These are phyloP conservation scores for Gari tellinella DNA, from an alignment of 2,888 invertebrate species.

Conservation along the genomic window DNA sequence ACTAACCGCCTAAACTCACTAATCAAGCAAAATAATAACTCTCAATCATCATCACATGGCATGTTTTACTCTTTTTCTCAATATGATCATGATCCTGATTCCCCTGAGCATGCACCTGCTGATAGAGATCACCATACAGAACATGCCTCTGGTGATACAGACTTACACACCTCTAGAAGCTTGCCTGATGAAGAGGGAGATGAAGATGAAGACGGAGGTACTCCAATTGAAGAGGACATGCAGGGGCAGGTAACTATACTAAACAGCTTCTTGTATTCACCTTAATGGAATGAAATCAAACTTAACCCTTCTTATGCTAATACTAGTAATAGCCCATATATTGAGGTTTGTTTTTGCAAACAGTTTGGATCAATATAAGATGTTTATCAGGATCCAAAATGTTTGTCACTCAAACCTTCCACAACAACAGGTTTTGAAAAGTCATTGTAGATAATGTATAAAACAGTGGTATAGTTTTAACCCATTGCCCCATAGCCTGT, in stretches of 20 bases:
- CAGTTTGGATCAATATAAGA: no score
- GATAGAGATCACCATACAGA: conserved; percentile 36
- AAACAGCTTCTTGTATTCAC: conserved; percentile 7
- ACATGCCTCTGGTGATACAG: conserved; percentile 10
- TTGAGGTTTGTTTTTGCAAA: no score
- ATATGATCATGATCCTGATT: conserved; percentile 63
- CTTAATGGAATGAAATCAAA: no score
- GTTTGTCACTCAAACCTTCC: no score
- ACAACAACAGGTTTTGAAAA: no score
- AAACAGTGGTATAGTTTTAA: no score
- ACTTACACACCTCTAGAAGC: conserved; percentile 13
- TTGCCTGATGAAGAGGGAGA: conserved; percentile 5
- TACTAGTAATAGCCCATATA: no score
- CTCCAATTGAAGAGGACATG: not conserved
- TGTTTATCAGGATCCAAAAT: no score
- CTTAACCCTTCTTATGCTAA: no score
- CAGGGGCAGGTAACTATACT: conserved; percentile 47
- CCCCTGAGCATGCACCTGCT: conserved; percentile 59
- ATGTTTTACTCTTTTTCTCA: conserved; percentile 69
- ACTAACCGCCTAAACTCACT: conserved; percentile 60
- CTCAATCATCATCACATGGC: conserved; percentile 36
- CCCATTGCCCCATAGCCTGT: no score
- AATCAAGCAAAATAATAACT: conserved; percentile 47
- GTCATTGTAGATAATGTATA: no score
- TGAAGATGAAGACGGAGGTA: conserved; percentile 17